Conservation (phyloP, 2,797 vertebrate genomes). For the Taenioides sp. region DNA sequence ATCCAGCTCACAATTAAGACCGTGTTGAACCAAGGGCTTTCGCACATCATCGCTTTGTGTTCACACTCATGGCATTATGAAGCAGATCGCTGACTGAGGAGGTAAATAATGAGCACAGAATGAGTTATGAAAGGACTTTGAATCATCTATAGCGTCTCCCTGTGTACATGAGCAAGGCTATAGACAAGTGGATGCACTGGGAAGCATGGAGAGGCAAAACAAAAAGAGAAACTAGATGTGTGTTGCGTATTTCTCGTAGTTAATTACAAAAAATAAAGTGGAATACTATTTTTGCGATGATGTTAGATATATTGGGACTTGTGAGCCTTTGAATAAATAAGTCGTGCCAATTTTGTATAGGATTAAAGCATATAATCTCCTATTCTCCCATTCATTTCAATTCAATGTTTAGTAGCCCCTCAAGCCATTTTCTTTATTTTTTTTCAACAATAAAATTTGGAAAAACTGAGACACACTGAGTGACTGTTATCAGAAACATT, state of each 20-base stretch:
- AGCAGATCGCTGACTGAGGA: background rate
- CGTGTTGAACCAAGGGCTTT: constrained; percentile 5
- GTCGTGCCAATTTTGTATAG: background rate
- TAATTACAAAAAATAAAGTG: background rate
- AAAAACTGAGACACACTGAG: no score
- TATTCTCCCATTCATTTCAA: background rate
- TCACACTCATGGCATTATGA: background rate
- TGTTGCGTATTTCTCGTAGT: background rate
- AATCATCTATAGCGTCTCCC: background rate
- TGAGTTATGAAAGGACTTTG: background rate
- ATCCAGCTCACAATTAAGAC: background rate
- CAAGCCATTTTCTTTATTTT: background rate
- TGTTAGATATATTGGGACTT: background rate
- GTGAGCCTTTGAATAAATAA: background rate
- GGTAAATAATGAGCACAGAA: background rate
- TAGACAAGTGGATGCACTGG: background rate
- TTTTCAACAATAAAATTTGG: no score
- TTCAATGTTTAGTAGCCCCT: background rate
- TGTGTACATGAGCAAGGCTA: background rate
- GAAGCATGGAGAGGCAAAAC: background rate
- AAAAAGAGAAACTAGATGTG: background rate
- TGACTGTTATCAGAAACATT: no score
- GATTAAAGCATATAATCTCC: background rate
- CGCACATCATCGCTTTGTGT: background rate
- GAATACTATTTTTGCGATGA: background rate